phyloP scores from a whole-genome alignment of 2,797 vertebrate genomes.

The Sciurus carolinensis region DNA sequence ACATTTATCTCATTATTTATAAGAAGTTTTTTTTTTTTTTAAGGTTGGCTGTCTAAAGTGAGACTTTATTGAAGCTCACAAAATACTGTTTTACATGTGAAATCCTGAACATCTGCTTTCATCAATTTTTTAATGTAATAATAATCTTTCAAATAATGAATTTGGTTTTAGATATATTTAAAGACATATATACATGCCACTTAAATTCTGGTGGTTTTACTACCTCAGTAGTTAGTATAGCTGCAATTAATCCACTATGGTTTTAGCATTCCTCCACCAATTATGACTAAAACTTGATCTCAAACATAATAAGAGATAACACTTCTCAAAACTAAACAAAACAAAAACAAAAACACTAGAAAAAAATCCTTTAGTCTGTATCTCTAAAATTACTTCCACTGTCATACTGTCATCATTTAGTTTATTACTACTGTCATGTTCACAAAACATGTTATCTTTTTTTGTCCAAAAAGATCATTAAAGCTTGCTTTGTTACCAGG shows the following conservation, averaged over 20 bases:
- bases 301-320: not conserved
- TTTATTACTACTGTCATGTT: constrained; percentile 14
- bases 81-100: constrained; percentile 1
- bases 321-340: not conserved
- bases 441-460: not conserved
- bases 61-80: constrained; percentile 45
- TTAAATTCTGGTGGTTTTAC: constrained; percentile 29
- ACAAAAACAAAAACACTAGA: not conserved
- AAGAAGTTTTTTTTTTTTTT: not conserved
- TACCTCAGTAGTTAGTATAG: not conserved
- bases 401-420: not conserved
- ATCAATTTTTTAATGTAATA: not conserved
- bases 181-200: not conserved
- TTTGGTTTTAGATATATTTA: constrained; percentile 2
- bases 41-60: constrained; percentile 28
- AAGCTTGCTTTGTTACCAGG: not conserved
- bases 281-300: constrained; percentile 1
- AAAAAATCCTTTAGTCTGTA: not conserved
- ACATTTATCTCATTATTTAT: constrained; percentile 9
- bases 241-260: not conserved
- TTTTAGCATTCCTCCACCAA: not conserved
- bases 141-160: constrained; percentile 2
- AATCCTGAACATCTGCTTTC: constrained; percentile 4
- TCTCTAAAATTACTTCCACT: constrained; percentile 47
- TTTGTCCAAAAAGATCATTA: not conserved